Evolutionary conservation across 2,888 invertebrate genomes (phyloP).

Genomic region (Halocaridina rubra): DNA sequence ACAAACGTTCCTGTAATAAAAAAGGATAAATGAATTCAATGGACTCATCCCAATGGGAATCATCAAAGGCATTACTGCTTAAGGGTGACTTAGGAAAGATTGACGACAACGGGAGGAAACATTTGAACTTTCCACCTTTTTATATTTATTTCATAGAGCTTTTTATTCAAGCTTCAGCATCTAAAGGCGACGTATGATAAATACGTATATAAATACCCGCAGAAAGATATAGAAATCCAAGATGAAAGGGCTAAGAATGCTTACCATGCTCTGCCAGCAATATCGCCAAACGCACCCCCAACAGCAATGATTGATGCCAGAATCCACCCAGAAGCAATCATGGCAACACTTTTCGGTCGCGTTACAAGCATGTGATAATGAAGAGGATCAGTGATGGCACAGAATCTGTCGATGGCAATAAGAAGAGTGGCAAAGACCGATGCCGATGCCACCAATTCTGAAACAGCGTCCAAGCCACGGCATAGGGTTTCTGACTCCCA

Average conservation of each 20-base stretch:
- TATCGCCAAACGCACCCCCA: constrained; percentile 13
- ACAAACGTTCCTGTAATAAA: constrained; percentile 65
- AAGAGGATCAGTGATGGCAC: constrained; percentile 76
- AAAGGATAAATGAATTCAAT: too few species aligned
- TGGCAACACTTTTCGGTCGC: constrained; percentile 65
- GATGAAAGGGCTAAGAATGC: too few species aligned
- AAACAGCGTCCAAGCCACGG: constrained; percentile 75
- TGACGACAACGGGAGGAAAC: not conserved
- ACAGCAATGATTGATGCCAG: constrained; percentile 66
- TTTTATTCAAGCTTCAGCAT: too few species aligned
- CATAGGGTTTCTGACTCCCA: constrained; percentile 72
- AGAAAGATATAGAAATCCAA: too few species aligned
- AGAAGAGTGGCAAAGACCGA: constrained; percentile 76
- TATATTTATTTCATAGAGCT: not conserved
- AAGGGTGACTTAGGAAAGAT: too few species aligned
- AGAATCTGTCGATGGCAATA: constrained; percentile 77
- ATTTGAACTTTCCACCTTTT: not conserved
- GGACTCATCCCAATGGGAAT: too few species aligned
- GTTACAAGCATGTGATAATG: constrained; percentile 73
- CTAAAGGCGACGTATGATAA: too few species aligned
- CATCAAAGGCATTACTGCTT: too few species aligned
- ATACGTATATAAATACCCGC: too few species aligned
- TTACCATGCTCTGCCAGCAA: constrained; percentile 33
- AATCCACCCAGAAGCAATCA: constrained; percentile 68
- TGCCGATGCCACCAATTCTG: constrained; percentile 72